Base-by-base conservation (phyloP, 2,888 invertebrate genomes). In the Scrobipalpa costella region DNA sequence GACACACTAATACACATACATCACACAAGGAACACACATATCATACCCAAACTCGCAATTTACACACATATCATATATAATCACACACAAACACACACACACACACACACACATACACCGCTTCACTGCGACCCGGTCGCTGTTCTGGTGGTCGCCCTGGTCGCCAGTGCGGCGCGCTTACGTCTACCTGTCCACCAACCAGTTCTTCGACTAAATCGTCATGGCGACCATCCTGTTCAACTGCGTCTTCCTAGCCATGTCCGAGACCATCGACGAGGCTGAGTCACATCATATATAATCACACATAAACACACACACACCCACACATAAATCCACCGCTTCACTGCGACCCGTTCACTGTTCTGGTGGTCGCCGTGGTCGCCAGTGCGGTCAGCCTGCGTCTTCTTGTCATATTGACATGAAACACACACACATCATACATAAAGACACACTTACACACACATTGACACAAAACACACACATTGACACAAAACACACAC, bases 221-320 rank as follows among this genome's bases (percentile, higher is more conserved):
- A 98, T 98, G 96, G 94, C 97, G 77, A 98, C 98, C 80, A 98
- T 98, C 88, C 94, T 98, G 92, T 94, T 97, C 93, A 98, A 98
- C 93, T 98, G 98, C 94, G 96, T 97, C 94, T 98, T 98, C 95
- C 96, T 98, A 82, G 98, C 98, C 93, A 96, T 97, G 96, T 95
- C 96, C 86, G 97, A 97, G 91, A 96, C 97, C 71, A 94, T 97
- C 86, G 97, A 97, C 93, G 96, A 97, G 92, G 97, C 97, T 86
- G 97, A 97, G 97, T 97, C n/a, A n/a, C n/a, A n/a, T n/a, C n/a
- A n/a, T n/a, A n/a, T n/a, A n/a, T n/a, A n/a, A n/a, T n/a, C n/a
- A n/a, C n/a, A n/a, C n/a, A n/a, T n/a, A n/a, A n/a, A n/a, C n/a
- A n/a, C n/a, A n/a, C n/a, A n/a, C n/a, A n/a, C n/a, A n/a, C n/a